Conservation (phyloP, 2,888 invertebrate species). For the Camponotus fellah region DNA sequence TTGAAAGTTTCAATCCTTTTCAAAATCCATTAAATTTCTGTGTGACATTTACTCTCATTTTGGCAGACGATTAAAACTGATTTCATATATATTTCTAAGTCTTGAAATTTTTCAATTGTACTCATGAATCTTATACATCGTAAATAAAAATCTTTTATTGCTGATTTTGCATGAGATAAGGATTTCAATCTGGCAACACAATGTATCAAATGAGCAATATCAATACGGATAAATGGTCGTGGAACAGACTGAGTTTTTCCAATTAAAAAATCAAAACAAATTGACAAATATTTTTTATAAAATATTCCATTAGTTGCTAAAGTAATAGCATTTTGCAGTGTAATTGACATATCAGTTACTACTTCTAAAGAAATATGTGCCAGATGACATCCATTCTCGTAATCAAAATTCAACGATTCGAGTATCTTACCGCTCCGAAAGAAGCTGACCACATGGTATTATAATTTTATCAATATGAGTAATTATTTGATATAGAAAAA, state of each 20-base stretch:
- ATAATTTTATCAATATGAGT: no score
- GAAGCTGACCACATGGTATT: no score
- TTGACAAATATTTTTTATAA: not conserved
- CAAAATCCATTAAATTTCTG: not conserved
- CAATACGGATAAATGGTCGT: not conserved
- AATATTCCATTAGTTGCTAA: not conserved
- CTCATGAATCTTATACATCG: not conserved
- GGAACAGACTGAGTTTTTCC: not conserved
- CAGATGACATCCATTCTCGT: not conserved
- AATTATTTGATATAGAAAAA: conserved; percentile 1
- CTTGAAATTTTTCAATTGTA: not conserved
- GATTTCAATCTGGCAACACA: not conserved
- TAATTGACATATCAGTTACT: conserved; percentile 1
- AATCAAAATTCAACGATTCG: not conserved
- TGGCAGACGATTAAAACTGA: not conserved
- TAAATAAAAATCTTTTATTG: not conserved
- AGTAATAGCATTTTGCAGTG: not conserved
- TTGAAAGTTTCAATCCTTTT: not conserved
- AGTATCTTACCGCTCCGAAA: not conserved
- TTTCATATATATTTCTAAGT: not conserved
- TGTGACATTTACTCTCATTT: not conserved
- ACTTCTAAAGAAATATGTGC: not conserved
- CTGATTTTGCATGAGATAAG: not conserved
- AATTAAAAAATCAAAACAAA: not conserved
- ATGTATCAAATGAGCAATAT: not conserved